These are phyloP conservation scores for Gallinago solitaria DNA, from an alignment of 2,797 vertebrate species.

Conservation along the genomic window DNA sequence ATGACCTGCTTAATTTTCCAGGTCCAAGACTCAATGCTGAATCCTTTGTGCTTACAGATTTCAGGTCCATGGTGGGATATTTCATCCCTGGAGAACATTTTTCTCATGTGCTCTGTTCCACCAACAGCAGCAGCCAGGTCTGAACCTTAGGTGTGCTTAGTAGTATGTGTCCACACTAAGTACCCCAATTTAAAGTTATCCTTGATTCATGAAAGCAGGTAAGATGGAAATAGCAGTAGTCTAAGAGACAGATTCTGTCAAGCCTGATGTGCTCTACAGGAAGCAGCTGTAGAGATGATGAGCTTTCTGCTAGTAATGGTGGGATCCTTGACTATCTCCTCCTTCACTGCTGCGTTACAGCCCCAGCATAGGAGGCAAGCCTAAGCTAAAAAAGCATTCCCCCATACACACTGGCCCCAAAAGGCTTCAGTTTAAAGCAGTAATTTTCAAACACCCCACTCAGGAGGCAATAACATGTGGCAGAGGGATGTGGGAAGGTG, in stretches of 20 bases:
- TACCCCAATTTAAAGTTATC: neutral
- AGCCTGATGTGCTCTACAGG: neutral
- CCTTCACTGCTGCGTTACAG: neutral
- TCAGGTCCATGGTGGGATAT: accelerated
- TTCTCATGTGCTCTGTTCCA: neutral
- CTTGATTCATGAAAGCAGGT: neutral
- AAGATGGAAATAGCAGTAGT: neutral
- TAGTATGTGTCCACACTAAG: neutral
- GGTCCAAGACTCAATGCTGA: neutral
- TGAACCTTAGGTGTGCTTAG: neutral
- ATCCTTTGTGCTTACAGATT: neutral
- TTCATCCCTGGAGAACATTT: neutral
- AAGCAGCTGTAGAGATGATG: neutral
- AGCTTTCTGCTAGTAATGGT: neutral
- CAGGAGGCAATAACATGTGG: neutral
- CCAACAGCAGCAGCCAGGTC: neutral
- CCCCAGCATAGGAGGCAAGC: neutral
- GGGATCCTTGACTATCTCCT: neutral
- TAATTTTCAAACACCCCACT: neutral
- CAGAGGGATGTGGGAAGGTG: neutral
- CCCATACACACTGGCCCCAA: neutral
- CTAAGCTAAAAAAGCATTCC: neutral
- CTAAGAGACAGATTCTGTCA: neutral
- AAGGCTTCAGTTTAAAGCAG: neutral
- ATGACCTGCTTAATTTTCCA: neutral